Percentiles rank a stretch among this genome's conserved stretches.
Evolutionary conservation across 2,888 invertebrate species (phyloP).

Genomic region (Chalcis sispes): DNA sequence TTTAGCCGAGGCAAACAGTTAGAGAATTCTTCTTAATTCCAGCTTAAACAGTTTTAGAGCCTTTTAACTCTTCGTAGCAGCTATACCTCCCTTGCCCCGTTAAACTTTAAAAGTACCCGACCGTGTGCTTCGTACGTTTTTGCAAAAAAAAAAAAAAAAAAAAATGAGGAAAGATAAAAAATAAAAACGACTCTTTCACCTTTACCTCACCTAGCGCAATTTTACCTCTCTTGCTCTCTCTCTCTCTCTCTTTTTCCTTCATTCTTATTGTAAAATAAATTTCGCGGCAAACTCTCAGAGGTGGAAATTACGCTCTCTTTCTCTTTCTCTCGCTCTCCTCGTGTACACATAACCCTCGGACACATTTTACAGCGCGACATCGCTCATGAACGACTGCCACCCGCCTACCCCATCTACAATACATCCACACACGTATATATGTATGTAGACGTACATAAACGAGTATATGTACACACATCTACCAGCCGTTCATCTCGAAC

Average conservation of each 20-base stretch:
- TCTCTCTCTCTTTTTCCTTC: background rate
- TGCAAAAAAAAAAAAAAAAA: no score
- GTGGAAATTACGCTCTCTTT: slow-evolving; percentile 54
- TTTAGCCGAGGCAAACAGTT: background rate
- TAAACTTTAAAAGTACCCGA: slow-evolving; percentile 24
- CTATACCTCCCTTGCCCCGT: slow-evolving; percentile 18
- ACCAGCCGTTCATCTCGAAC: background rate
- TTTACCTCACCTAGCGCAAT: background rate
- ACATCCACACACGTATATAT: background rate
- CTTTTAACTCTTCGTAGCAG: no score
- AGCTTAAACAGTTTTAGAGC: slow-evolving; percentile 35
- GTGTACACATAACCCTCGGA: background rate
- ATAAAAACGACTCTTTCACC: no score
- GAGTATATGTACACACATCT: background rate
- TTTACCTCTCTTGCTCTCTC: background rate
- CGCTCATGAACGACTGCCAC: slow-evolving; percentile 35
- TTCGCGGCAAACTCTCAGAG: slow-evolving; percentile 21
- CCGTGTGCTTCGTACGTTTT: background rate
- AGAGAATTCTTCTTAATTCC: slow-evolving; percentile 38
- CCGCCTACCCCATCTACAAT: background rate
- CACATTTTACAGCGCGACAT: slow-evolving; percentile 43
- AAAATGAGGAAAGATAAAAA: no score
- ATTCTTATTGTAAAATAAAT: slow-evolving; percentile 48
- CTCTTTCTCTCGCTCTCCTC: slow-evolving; percentile 37
- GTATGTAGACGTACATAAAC: background rate